A percentile compares a stretch with the other conserved stretches of the same genome.
phyloP scores from a whole-genome alignment of 2,113 vertebrate species.

The Phylloscopus trochilus region DNA sequence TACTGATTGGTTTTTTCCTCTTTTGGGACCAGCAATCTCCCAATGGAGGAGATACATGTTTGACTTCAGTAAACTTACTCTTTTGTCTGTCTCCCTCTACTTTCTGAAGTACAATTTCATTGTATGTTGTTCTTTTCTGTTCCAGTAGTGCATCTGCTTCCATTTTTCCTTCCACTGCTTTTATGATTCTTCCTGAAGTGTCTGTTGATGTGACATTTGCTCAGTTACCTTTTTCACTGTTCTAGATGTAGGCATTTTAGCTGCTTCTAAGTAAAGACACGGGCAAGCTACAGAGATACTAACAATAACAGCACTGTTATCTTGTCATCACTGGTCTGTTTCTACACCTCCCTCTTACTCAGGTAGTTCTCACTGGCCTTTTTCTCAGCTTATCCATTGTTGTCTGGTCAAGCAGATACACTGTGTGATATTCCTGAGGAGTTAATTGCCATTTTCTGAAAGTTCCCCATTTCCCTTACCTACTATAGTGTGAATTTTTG shows the following conservation, averaged over 20 bases:
- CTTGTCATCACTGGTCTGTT: neutral
- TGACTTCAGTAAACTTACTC: neutral
- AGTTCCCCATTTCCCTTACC: neutral
- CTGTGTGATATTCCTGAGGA: neutral
- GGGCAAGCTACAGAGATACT: constrained; percentile 15
- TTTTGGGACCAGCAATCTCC: neutral
- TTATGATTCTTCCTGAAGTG: constrained; percentile 56
- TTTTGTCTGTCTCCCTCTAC: neutral
- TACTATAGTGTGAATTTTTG: neutral
- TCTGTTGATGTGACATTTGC: constrained; percentile 59
- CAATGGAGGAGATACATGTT: neutral
- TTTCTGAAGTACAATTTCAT: constrained; percentile 44
- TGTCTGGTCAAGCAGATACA: neutral
- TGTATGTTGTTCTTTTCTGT: constrained; percentile 47
- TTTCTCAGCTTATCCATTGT: neutral
- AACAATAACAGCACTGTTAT: neutral
- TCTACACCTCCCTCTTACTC: neutral
- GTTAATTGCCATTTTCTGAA: neutral
- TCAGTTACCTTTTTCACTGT: constrained; percentile 60
- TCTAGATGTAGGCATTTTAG: constrained; percentile 45
- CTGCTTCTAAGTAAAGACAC: constrained; percentile 59
- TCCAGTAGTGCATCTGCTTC: constrained; percentile 34
- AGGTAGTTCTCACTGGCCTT: neutral
- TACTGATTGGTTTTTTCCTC: neutral
- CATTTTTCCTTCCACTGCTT: constrained; percentile 55